phyloP scores from a whole-genome alignment of 2,888 invertebrate species.

The Machimus atricapillus region DNA sequence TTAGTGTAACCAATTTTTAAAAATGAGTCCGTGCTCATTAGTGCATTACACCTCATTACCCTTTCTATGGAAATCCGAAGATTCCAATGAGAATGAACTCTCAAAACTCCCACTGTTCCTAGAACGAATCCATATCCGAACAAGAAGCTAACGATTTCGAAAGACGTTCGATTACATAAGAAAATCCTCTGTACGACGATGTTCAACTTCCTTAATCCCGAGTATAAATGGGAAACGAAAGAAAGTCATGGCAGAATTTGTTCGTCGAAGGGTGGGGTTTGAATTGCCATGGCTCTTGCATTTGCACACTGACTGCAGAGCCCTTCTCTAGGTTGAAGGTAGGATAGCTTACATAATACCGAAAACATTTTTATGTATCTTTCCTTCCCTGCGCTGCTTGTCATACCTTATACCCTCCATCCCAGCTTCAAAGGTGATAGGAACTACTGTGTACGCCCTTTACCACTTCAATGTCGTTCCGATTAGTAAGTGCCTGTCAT shows the following conservation, averaged over 20 bases:
- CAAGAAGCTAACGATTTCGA: neutral
- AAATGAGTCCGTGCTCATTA: neutral
- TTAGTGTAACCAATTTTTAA: neutral
- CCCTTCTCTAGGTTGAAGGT: neutral
- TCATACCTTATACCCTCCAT: neutral
- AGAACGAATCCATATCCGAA: neutral
- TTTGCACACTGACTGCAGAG: neutral
- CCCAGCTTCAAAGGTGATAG: neutral
- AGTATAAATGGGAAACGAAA: neutral
- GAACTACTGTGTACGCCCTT: conserved; percentile 14
- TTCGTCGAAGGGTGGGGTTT: neutral
- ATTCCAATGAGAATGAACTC: neutral
- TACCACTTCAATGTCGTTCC: conserved; percentile 14
- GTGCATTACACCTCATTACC: neutral
- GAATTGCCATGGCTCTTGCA: neutral
- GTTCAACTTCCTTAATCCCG: neutral
- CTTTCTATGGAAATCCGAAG: neutral
- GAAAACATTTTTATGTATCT: neutral
- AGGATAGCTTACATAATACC: neutral
- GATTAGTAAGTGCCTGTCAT: conserved; percentile 1
- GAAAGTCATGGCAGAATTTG: neutral
- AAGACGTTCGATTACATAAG: neutral
- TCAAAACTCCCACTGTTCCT: neutral
- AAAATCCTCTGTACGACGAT: neutral
- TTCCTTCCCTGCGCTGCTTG: neutral